Conservation (phyloP, 1,140 invertebrate species). For the Scaptomyza montana region DNA sequence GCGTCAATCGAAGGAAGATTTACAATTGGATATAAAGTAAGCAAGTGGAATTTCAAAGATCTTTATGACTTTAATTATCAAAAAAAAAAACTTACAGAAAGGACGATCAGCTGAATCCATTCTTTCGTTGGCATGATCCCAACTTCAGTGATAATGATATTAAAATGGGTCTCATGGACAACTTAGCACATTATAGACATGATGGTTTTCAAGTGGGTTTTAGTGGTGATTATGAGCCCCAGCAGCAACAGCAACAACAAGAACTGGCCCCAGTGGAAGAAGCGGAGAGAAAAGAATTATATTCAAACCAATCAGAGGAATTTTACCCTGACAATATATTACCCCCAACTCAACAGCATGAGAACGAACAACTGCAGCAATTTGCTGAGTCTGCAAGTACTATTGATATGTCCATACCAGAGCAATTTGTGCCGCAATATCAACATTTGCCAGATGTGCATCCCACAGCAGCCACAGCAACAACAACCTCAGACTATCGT, state of each 20-base stretch:
- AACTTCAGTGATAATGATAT: not conserved
- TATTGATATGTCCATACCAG: not conserved
- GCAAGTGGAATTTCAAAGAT: not conserved
- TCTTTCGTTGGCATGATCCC: constrained; percentile 58
- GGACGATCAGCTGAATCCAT: constrained; percentile 1
- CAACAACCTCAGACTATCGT: not conserved
- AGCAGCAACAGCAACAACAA: not conserved
- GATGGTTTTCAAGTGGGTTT: not conserved
- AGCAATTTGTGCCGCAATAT: not conserved
- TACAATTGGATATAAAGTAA: constrained; percentile 7
- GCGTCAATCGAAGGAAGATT: constrained; percentile 2
- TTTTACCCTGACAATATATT: not conserved
- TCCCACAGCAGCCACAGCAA: not conserved
- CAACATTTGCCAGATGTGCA: not conserved
- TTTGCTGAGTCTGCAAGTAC: not conserved
- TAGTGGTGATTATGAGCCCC: constrained; percentile 1
- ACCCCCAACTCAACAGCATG: not conserved
- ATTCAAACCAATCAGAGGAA: not conserved
- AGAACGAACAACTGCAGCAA: not conserved
- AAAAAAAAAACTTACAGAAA: constrained; percentile 8
- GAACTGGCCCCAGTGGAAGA: no score
- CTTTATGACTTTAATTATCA: not conserved
- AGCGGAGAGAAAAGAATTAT: not conserved
- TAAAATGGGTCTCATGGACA: constrained; percentile 28
- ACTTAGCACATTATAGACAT: constrained; percentile 9